Conservation (phyloP, 2,797 vertebrate genomes). For the Synanceia verrucosa region DNA sequence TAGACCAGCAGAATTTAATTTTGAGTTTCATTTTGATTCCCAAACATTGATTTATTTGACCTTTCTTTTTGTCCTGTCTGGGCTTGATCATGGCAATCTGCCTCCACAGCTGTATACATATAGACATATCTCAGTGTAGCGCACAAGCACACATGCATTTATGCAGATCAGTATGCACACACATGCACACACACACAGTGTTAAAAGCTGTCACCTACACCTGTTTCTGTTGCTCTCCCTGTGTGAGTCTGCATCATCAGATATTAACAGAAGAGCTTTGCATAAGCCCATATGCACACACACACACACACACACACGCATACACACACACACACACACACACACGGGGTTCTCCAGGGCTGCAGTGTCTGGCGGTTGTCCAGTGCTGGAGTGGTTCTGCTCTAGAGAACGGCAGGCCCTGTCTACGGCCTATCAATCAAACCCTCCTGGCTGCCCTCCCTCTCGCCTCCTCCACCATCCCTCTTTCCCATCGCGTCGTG, state of each 20-base stretch:
- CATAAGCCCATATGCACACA: conserved; percentile 4
- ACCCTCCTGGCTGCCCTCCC: conserved; percentile 23
- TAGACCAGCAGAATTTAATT: conserved; percentile 15
- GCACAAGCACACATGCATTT: not conserved
- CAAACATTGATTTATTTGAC: conserved; percentile 29
- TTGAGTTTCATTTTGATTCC: conserved; percentile 30
- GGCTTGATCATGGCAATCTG: conserved; percentile 36
- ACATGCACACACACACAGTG: not conserved
- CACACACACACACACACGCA: conserved; percentile 6
- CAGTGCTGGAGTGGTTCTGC: conserved; percentile 71
- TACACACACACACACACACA: conserved; percentile 4
- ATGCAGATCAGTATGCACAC: not conserved
- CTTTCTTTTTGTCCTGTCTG: conserved; percentile 2
- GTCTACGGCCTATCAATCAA: conserved; percentile 74
- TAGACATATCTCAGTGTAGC: not conserved
- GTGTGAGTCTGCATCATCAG: conserved; percentile 27
- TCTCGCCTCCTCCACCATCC: conserved; percentile 4
- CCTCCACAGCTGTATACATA: not conserved
- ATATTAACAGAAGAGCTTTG: conserved; percentile 36
- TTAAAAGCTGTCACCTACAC: conserved; percentile 44
- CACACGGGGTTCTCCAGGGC: conserved; percentile 50
- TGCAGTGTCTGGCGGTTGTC: conserved; percentile 63
- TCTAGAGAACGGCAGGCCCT: conserved; percentile 61
- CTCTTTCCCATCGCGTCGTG: conserved; percentile 12
- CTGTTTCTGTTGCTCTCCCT: conserved; percentile 39